Conservation (phyloP, 1,140 invertebrate species). For the Trichoplusia ni region DNA sequence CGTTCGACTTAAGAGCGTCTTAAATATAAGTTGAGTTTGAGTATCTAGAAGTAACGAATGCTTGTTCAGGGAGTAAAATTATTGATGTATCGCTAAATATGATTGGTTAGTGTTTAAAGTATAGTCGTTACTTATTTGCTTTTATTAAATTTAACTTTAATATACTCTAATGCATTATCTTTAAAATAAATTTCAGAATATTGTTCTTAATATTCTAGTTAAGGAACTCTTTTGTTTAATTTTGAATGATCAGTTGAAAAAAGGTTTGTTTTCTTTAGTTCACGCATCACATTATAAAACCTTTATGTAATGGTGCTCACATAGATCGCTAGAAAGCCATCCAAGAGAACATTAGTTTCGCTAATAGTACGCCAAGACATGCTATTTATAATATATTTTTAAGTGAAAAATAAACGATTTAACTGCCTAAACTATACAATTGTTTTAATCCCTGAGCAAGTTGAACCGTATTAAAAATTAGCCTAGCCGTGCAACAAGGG, state of each 20-base stretch:
- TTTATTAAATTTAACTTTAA: too few relatives aligned
- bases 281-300: too few relatives aligned
- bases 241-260: too few relatives aligned
- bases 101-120: constrained; percentile 17
- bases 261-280: too few relatives aligned
- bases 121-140: constrained; percentile 14
- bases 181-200: too few relatives aligned
- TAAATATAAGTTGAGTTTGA: too few relatives aligned
- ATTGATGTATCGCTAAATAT: constrained; percentile 1
- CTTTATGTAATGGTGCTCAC: not conserved
- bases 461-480: constrained; percentile 17
- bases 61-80: too few relatives aligned
- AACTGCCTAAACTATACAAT: not conserved
- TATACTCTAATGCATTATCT: too few relatives aligned
- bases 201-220: too few relatives aligned
- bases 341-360: not conserved
- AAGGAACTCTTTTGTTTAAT: too few relatives aligned
- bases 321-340: constrained; percentile 2
- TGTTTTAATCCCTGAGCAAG: constrained; percentile 10
- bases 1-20: too few relatives aligned
- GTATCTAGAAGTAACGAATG: too few relatives aligned
- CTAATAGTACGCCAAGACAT: constrained; percentile 1
- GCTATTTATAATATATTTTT: not conserved
- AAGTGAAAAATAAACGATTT: not conserved
- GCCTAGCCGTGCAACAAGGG: not conserved